Conservation (phyloP, 2,797 vertebrate species). For the Pterois miles region DNA sequence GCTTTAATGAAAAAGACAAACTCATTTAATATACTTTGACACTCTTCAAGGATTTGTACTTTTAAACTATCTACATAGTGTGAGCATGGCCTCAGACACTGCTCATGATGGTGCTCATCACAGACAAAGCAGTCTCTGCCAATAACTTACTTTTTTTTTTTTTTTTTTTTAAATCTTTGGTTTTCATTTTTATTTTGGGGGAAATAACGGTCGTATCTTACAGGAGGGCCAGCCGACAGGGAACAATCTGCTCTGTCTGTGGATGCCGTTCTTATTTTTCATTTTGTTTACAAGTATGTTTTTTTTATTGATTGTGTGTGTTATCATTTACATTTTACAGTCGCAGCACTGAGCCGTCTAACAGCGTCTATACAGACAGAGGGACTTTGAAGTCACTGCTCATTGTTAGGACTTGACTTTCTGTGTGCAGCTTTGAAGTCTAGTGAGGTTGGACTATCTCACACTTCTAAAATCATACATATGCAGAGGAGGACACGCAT, state of each 20-base stretch:
- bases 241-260: slow-evolving; percentile 15
- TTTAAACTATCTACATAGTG: not conserved
- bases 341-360: not conserved
- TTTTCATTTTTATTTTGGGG: not conserved
- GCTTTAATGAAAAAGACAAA: too few species aligned
- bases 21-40: too few species aligned
- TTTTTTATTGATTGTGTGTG: slow-evolving; percentile 5
- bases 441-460: slow-evolving; percentile 39
- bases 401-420: slow-evolving; percentile 43
- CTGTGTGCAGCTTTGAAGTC: slow-evolving; percentile 43
- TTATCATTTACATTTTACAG: slow-evolving; percentile 25
- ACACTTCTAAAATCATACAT: slow-evolving; percentile 46
- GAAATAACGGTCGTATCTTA: not conserved
- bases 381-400: slow-evolving; percentile 33
- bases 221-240: slow-evolving; percentile 1
- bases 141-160: not conserved
- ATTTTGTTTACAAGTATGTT: slow-evolving; percentile 8
- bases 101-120: not conserved
- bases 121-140: not conserved
- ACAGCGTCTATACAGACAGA: slow-evolving; percentile 9
- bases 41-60: too few species aligned
- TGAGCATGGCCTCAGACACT: not conserved
- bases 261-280: not conserved
- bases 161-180: not conserved
- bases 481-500: slow-evolving; percentile 16